Conservation (phyloP, 23 tunicate genomes). For the Phallusia fumigata region DNA sequence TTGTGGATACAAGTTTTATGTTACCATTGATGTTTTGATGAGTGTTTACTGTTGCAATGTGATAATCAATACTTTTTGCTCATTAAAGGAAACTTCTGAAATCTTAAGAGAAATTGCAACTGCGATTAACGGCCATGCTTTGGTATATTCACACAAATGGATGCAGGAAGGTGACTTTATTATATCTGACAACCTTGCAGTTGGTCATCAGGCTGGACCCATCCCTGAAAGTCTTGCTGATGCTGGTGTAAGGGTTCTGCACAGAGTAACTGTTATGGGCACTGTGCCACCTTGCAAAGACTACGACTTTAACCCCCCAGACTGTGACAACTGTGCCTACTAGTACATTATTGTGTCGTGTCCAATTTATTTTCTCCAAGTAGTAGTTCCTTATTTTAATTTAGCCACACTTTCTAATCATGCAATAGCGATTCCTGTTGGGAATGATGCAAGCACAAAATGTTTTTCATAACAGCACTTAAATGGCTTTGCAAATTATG, state of each 20-base stretch:
- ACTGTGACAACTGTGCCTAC: neutral
- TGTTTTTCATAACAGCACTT: too few species aligned
- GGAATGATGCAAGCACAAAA: too few species aligned
- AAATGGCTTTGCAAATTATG: too few species aligned
- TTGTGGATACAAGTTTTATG: too few species aligned
- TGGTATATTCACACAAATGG: slow-evolving; percentile 53
- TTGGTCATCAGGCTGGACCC: slow-evolving; percentile 52
- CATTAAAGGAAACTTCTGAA: slow-evolving; percentile 15
- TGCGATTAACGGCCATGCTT: slow-evolving; percentile 19
- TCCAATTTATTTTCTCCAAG: too few species aligned
- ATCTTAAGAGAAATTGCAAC: slow-evolving; percentile 11
- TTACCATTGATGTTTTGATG: too few species aligned
- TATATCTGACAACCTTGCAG: slow-evolving; percentile 52
- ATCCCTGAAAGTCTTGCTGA: slow-evolving; percentile 18
- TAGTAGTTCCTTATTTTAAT: too few species aligned
- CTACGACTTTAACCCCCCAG: neutral
- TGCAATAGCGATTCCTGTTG: too few species aligned
- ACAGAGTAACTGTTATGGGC: slow-evolving; percentile 47
- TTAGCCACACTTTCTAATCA: too few species aligned
- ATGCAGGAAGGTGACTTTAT: slow-evolving; percentile 38
- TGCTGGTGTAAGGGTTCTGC: slow-evolving; percentile 46
- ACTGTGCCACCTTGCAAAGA: slow-evolving; percentile 34
- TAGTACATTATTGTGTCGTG: neutral
- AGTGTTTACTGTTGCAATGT: too few species aligned
- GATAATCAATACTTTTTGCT: neutral